A percentile compares a stretch with the other conserved stretches of the same genome.
Evolutionary conservation across 2,888 invertebrate species (phyloP).

Genomic region (Eurois occulta): DNA sequence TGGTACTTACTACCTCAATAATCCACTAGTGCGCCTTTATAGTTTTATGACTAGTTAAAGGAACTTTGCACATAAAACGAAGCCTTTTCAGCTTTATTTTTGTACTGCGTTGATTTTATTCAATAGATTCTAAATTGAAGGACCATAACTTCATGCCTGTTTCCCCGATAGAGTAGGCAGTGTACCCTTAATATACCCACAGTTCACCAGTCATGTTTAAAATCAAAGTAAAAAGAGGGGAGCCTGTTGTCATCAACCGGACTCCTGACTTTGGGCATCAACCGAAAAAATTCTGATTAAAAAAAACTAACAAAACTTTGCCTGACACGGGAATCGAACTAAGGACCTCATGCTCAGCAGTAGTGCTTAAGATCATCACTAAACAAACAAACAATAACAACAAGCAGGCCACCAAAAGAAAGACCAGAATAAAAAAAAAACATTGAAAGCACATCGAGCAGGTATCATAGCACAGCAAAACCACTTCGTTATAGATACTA

Average conservation of each 20-base stretch:
- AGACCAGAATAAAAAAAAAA: background rate
- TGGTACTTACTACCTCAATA: background rate
- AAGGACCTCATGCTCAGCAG: background rate
- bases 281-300: no score
- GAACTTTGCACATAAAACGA: background rate
- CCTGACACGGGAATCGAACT: background rate
- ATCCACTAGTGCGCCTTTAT: slow-evolving; percentile 7
- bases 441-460: background rate
- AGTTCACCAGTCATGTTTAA: background rate
- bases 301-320: no score
- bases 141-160: background rate
- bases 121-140: background rate
- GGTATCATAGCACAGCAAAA: background rate
- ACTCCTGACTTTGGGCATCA: background rate
- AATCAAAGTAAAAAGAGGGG: background rate
- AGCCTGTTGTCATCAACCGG: background rate
- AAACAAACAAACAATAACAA: no score
- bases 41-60: background rate
- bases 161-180: background rate
- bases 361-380: background rate
- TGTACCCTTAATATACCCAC: background rate
- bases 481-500: background rate
- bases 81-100: background rate
- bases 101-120: background rate
- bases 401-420: background rate